Evolutionary conservation across 1,140 invertebrate species (phyloP).

Genomic region (Lasioglossum albipes): DNA sequence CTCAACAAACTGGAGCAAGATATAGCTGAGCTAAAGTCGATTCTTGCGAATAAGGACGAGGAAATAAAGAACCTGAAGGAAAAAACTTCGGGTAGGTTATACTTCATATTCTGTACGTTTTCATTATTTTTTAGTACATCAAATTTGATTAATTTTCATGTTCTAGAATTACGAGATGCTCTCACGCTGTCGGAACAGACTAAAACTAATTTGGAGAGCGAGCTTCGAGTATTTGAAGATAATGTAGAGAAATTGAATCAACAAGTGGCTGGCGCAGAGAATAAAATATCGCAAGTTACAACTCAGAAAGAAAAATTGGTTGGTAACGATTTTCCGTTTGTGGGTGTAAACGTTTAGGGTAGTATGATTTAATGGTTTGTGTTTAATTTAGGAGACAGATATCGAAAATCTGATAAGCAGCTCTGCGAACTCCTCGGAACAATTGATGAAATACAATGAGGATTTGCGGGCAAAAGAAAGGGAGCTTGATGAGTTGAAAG

Average conservation of each 20-base stretch:
- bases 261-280: conserved; percentile 71
- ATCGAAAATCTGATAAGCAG: conserved; percentile 73
- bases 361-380: background rate
- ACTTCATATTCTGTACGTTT: background rate
- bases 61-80: conserved; percentile 77
- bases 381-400: conserved; percentile 74
- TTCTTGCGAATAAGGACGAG: conserved; percentile 72
- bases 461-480: conserved; percentile 79
- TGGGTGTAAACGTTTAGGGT: background rate
- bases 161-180: conserved; percentile 72
- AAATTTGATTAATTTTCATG: conserved; percentile 14
- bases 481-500: conserved; percentile 78
- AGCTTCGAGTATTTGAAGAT: conserved; percentile 68
- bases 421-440: conserved; percentile 77
- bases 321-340: conserved; percentile 13
- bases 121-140: background rate
- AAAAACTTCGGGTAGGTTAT: conserved; percentile 70
- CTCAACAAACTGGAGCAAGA: conserved; percentile 71
- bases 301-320: conserved; percentile 79
- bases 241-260: conserved; percentile 73
- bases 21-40: conserved; percentile 68
- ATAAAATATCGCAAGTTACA: conserved; percentile 72
- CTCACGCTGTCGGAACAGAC: conserved; percentile 74
- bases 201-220: conserved; percentile 74
- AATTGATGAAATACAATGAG: conserved; percentile 79